Base-by-base conservation (phyloP, 2,797 vertebrate genomes). In the Glyptemys insculpta region DNA sequence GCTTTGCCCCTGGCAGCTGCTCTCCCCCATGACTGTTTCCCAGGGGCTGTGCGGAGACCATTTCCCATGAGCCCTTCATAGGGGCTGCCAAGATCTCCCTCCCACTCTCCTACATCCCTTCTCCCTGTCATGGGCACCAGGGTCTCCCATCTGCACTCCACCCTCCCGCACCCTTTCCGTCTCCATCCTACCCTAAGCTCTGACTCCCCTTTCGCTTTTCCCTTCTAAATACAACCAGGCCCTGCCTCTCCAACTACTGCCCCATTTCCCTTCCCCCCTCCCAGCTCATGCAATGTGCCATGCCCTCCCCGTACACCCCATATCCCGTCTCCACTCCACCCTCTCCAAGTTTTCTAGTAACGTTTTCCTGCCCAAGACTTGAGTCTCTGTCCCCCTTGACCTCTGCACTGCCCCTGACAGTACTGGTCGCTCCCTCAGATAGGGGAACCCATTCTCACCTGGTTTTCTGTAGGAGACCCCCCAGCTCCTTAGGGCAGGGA, bases 381-480 rank as follows among this genome's bases (percentile, higher is more conserved):
- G 4, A 68, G n/a, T 9, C n/a, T 68, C 16, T 68, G 65, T 68
- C n/a, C 18, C 19, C 16, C 19, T 21, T 37, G 10, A 37, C 3
- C 34, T 37, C n/a, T 10, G 10, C 9, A 6, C 19, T 37, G 19
- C 10, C 3, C n/a, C 65, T 3, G n/a, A 12, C 14, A 34, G 19
- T 37, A 19, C 10, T 6, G 10, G 65, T 41, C n/a, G 0, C 65
- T 23, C n/a, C 19, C 10, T 3, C n/a, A 72, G 19, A 19, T 23
- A 4, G 34, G 34, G 62, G 62, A n/a, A 5, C 62, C 18, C 2
- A 0, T 31, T 2, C 34, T 68, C 16, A 0, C 62, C 18, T n/a
- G 16, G 1, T 37, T 68, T n/a, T 37, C 62, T 6, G 8, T 37
- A 37, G 62, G 18, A 18, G 34, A 68, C 2, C 8, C 8, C 29